A percentile compares a stretch with the other conserved stretches of the same genome.
phyloP scores from a whole-genome alignment of 2,888 invertebrate genomes.

The Gasteruption jaculator region DNA sequence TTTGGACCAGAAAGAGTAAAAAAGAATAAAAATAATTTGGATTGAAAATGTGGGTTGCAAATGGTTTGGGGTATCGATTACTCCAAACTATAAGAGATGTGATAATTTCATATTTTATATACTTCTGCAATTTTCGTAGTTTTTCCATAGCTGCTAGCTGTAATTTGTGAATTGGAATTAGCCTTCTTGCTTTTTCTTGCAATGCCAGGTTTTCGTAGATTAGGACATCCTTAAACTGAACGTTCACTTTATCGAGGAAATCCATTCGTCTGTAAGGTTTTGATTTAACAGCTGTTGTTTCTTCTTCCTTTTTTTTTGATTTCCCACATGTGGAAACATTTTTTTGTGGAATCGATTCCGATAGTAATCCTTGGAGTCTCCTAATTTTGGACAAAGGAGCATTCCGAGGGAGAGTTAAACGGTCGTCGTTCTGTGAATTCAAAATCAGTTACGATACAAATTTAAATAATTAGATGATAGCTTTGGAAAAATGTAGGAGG shows the following conservation, averaged over 20 bases:
- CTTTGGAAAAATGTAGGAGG: too few species aligned
- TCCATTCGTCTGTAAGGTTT: too few species aligned
- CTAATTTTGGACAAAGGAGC: constrained; percentile 32
- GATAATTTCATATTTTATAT: too few species aligned
- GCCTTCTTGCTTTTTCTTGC: constrained; percentile 60
- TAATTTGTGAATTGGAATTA: constrained; percentile 67
- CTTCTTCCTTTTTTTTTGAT: too few species aligned
- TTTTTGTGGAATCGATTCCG: too few species aligned
- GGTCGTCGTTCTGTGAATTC: constrained; percentile 36
- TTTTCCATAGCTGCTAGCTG: constrained; percentile 62
- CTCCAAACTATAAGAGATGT: too few species aligned
- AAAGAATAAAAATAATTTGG: neutral
- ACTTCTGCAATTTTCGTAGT: constrained; percentile 60
- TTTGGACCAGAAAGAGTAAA: neutral
- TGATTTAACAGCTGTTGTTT: too few species aligned
- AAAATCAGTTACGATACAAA: too few species aligned
- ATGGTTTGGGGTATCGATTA: too few species aligned
- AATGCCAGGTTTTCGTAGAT: constrained; percentile 67
- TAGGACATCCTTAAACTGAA: constrained; percentile 59
- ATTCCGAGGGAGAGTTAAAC: constrained; percentile 35
- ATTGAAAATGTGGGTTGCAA: too few species aligned
- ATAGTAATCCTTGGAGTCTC: constrained; percentile 30
- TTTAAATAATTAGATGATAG: too few species aligned
- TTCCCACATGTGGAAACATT: too few species aligned
- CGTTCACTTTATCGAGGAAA: constrained; percentile 50